Evolutionary conservation across 1,140 invertebrate genomes (phyloP).

Genomic region (Anadara kagoshimensis): DNA sequence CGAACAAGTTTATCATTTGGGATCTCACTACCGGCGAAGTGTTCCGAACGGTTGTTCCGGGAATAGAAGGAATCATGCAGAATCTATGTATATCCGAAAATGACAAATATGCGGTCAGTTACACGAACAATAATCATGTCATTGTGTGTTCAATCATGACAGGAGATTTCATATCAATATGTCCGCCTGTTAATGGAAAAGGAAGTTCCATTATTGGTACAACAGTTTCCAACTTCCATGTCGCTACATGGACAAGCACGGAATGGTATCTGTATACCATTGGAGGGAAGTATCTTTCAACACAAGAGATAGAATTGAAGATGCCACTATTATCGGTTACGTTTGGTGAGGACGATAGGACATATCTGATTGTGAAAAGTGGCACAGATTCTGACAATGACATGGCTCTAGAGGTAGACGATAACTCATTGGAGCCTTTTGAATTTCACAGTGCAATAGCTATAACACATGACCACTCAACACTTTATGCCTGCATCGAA

Average conservation of each 20-base stretch:
- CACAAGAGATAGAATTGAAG: constrained; percentile 57
- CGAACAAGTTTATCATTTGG: constrained; percentile 98
- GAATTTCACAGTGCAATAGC: constrained; percentile 85
- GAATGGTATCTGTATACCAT: constrained; percentile 67
- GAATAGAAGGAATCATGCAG: constrained; percentile 94
- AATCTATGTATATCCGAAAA: constrained; percentile 94
- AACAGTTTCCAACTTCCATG: constrained; percentile 60
- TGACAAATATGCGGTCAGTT: constrained; percentile 96
- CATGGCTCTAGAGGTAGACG: constrained; percentile 67
- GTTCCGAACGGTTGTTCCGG: constrained; percentile 83
- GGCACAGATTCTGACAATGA: constrained; percentile 60
- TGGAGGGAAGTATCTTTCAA: constrained; percentile 56
- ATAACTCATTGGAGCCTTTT: constrained; percentile 78
- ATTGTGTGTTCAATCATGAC: constrained; percentile 70
- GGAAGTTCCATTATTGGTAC: constrained; percentile 61
- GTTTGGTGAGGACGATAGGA: constrained; percentile 52
- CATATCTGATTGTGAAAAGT: constrained; percentile 64
- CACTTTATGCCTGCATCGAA: constrained; percentile 72
- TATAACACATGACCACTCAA: constrained; percentile 56
- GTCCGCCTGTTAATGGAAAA: constrained; percentile 83
- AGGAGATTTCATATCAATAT: constrained; percentile 83
- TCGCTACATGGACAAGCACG: constrained; percentile 65
- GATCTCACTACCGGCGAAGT: constrained; percentile 80
- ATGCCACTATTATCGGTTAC: constrained; percentile 60
- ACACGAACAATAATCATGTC: constrained; percentile 94